Evolutionary conservation across 1,140 invertebrate species (phyloP).

Genomic region (Lasaia peninsularis): DNA sequence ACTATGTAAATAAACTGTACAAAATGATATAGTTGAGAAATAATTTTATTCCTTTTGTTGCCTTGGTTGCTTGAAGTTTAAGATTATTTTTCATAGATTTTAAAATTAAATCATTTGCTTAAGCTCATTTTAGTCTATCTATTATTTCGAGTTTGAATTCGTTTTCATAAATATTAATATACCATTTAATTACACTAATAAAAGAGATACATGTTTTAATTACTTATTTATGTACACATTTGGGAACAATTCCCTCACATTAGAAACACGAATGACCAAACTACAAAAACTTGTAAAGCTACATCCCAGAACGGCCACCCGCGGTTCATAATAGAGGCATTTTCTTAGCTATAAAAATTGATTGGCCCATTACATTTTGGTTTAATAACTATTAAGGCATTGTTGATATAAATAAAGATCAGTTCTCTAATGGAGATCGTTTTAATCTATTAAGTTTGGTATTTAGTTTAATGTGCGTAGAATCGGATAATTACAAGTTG

Average conservation of each 20-base stretch:
- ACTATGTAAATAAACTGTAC: too few species aligned
- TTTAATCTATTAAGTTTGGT: conserved; percentile 36
- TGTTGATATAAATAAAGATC: conserved; percentile 60
- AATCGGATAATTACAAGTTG: not conserved
- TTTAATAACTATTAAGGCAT: conserved; percentile 58
- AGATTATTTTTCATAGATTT: too few species aligned
- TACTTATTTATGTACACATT: too few species aligned
- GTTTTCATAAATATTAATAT: too few species aligned
- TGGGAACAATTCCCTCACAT: not conserved
- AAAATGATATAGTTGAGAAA: too few species aligned
- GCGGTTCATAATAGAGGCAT: conserved; percentile 34
- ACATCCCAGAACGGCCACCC: conserved; percentile 37
- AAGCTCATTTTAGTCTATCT: too few species aligned
- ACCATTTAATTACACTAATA: too few species aligned
- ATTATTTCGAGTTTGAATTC: too few species aligned
- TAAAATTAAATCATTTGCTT: too few species aligned
- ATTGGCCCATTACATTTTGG: conserved; percentile 50
- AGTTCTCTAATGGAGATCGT: conserved; percentile 31
- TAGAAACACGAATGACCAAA: not conserved
- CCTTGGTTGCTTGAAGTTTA: too few species aligned
- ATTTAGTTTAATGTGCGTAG: conserved; percentile 24
- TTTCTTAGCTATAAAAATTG: conserved; percentile 62
- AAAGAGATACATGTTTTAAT: too few species aligned
- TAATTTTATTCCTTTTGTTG: too few species aligned
- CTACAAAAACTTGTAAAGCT: conserved; percentile 7